These are phyloP conservation scores for Limosa lapponica DNA, from an alignment of 2,797 vertebrate species.

Conservation along the genomic window DNA sequence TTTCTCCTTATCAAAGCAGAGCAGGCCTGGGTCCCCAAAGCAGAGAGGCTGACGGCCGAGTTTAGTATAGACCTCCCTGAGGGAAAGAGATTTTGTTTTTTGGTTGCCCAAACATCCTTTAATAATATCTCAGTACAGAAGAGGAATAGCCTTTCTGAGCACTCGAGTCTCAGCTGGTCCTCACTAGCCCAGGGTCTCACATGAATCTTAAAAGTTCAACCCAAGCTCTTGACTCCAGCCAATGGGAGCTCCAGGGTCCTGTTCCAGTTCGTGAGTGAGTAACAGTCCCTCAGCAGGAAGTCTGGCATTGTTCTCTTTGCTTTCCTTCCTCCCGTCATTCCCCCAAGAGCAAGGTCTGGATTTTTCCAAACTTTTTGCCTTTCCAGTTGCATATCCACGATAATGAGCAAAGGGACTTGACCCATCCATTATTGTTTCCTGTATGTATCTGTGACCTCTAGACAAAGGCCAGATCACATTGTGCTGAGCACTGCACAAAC, in stretches of 20 bases:
- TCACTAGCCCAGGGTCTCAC: not conserved
- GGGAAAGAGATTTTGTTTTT: not conserved
- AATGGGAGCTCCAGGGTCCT: not conserved
- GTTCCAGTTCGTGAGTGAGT: constrained; percentile 31
- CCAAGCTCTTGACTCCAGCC: not conserved
- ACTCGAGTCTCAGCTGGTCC: not conserved
- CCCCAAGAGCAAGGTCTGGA: not conserved
- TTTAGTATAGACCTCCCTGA: not conserved
- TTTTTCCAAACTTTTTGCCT: constrained; percentile 43
- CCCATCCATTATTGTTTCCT: constrained; percentile 27
- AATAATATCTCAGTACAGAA: not conserved
- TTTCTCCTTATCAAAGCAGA: not conserved
- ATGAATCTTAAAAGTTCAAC: not conserved
- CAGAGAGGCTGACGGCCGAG: not conserved
- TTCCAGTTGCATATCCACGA: not conserved
- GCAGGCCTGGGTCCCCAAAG: not conserved
- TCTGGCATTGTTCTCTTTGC: constrained; percentile 52
- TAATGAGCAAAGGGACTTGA: constrained; percentile 30
- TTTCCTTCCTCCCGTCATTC: constrained; percentile 35
- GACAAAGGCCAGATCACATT: not conserved
- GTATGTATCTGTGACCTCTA: not conserved
- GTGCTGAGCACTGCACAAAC: not conserved
- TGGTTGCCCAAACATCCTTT: not conserved
- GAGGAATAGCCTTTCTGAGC: not conserved
- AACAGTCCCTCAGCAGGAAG: constrained; percentile 49